Evolutionary conservation across 2,797 vertebrate species (phyloP), one percentile per base, ranked within the genome.

Genomic region (Pipistrellus nathusii): DNA sequence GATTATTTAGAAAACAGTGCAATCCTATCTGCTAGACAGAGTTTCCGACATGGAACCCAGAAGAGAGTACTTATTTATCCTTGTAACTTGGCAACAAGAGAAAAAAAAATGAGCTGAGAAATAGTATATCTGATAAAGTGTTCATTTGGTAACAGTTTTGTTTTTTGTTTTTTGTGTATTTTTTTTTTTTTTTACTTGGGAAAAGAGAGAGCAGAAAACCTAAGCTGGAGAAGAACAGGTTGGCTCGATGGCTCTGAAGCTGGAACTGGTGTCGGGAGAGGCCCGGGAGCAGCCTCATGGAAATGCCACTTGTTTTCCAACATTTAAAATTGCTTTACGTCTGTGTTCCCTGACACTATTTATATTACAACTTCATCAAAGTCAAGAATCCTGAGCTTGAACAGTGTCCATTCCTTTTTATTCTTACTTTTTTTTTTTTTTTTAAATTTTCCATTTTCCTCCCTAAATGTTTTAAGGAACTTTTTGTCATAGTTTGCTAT

Each of bases 241-340:
- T 62, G 57, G 35, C n/a, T 35, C 13, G 38, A 30, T 32, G 48
- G 73, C 57, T 51, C 51, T 57, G 35, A 88, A 73, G 38, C 3
- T 25, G 23, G 30, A 53, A 57, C 15, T 85, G 69, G 30, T 18
- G 20, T 11, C 12, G 6, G 25, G 6, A 1, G 14, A 21, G 38
- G 27, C 30, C 78, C 41, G 59, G n/a, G 10, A 55, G 14, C 10
- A 23, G 62, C 32, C 32, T 62, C 32, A 25, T 17, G 64, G 64
- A 94, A 95, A 66, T 38, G 30, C n/a, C 14, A 38, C 48, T 62
- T 62, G 18, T 44, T 90, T 95, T 72, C 68, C 30, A 88, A 68
- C 41, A 23, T 64, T 92, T 25, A 46, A 92, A 88, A 87, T 10
- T 76, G 59, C 46, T 82, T 87, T 84, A 85, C 75, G 48, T 75